phyloP scores from a whole-genome alignment of 2,797 vertebrate species.

The Coregonus sp. region DNA sequence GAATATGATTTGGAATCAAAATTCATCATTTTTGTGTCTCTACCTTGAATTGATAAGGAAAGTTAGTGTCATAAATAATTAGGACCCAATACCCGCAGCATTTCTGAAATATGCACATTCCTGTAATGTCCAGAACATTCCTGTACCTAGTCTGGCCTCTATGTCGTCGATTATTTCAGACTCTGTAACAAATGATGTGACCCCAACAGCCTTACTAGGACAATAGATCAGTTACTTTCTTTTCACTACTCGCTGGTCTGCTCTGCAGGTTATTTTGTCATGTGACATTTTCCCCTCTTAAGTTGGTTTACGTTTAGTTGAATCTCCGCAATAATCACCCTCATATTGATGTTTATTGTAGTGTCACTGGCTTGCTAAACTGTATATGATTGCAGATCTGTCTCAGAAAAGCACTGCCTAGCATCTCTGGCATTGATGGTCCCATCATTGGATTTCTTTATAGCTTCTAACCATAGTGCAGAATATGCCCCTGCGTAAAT shows the following conservation, averaged over 20 bases:
- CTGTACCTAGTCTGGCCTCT: slow-evolving; percentile 48
- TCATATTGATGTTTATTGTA: neutral
- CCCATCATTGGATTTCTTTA: neutral
- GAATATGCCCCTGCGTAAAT: neutral
- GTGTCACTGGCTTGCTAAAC: neutral
- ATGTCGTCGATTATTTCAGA: neutral
- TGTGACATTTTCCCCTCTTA: neutral
- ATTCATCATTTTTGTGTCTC: neutral
- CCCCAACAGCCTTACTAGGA: neutral
- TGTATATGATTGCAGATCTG: neutral
- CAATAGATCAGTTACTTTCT: neutral
- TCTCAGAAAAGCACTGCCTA: neutral
- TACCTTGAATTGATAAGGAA: neutral
- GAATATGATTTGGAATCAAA: neutral
- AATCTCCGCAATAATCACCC: neutral
- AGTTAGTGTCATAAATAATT: neutral
- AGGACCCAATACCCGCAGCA: slow-evolving; percentile 26
- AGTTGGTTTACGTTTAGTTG: neutral
- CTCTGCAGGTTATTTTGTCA: neutral
- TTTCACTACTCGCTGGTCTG: neutral
- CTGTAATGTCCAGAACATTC: slow-evolving; percentile 70
- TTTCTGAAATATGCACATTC: slow-evolving; percentile 67
- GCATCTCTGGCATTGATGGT: neutral
- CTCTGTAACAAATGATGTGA: neutral
- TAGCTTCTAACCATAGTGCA: neutral